phyloP scores from a whole-genome alignment of 2,888 invertebrate genomes.

The Dolichopus griseipennis region DNA sequence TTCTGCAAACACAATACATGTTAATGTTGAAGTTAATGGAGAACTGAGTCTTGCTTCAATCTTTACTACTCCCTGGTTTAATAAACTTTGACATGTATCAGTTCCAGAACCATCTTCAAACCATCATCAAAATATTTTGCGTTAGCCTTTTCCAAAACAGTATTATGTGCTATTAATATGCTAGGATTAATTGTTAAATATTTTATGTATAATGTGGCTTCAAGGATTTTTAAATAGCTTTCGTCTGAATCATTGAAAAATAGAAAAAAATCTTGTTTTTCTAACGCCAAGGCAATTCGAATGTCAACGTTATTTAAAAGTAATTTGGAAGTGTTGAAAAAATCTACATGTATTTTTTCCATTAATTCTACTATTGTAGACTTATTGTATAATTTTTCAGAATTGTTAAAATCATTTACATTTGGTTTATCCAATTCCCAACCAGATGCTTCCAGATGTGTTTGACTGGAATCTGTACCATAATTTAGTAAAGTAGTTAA shows the following conservation, averaged over 20 bases:
- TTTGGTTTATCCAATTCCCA: constrained; percentile 1
- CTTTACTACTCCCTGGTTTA: too few relatives aligned
- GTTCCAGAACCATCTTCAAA: too few relatives aligned
- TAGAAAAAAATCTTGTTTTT: constrained; percentile 2
- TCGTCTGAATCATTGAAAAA: neutral
- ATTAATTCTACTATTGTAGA: neutral
- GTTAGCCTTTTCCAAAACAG: too few relatives aligned
- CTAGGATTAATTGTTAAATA: too few relatives aligned
- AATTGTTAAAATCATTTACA: constrained; percentile 3
- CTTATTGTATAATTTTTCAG: neutral
- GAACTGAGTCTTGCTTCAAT: too few relatives aligned
- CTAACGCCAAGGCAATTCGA: constrained; percentile 1
- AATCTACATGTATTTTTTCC: constrained; percentile 2
- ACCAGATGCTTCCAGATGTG: neutral
- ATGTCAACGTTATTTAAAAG: constrained; percentile 7
- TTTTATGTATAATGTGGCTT: too few relatives aligned
- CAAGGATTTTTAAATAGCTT: neutral
- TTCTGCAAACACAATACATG: too few relatives aligned
- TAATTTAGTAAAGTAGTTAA: neutral
- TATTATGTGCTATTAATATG: too few relatives aligned
- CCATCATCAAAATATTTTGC: too few relatives aligned
- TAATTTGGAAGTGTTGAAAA: neutral
- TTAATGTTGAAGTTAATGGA: too few relatives aligned
- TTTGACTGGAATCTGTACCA: constrained; percentile 6
- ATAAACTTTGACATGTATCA: too few relatives aligned